Percentiles rank a stretch among this genome's conserved stretches.
phyloP scores from a whole-genome alignment of 2,797 vertebrate genomes.

The Clamator glandarius region DNA sequence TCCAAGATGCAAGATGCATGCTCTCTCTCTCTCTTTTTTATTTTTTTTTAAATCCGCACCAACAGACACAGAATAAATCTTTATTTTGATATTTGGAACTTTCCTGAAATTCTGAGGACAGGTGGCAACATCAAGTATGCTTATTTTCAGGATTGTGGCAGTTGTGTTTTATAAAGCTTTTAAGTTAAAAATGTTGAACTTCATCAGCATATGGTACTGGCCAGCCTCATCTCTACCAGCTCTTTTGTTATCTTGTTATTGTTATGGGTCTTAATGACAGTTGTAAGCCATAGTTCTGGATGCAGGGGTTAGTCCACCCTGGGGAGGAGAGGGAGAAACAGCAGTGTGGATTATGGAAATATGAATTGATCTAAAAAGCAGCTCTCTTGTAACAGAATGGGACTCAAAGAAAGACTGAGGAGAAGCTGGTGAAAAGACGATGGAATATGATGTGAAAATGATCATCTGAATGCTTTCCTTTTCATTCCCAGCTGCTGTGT shows the following conservation, averaged over 20 bases:
- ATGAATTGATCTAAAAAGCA: conserved; percentile 95
- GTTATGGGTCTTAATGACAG: conserved; percentile 96
- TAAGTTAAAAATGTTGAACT: conserved; percentile 73
- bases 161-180: conserved; percentile 74
- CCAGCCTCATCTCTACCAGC: conserved; percentile 86
- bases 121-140: neutral
- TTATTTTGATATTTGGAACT: neutral
- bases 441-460: conserved; percentile 92
- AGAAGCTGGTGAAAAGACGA: conserved; percentile 91
- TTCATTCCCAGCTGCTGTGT: conserved; percentile 94
- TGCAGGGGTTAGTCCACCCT: conserved; percentile 95
- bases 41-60: neutral
- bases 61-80: neutral
- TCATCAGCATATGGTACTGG: conserved; percentile 95
- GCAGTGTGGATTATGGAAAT: conserved; percentile 99
- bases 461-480: conserved; percentile 87
- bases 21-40: neutral
- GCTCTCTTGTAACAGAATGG: conserved; percentile 86
- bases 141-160: conserved; percentile 75
- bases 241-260: conserved; percentile 97
- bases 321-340: conserved; percentile 88
- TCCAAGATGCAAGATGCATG: neutral
- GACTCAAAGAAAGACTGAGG: conserved; percentile 92
- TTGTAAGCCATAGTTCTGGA: conserved; percentile 94
- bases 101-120: neutral